Percentiles rank a stretch among this genome's conserved stretches.
These are phyloP conservation scores for Tenthredo distinguenda DNA, from an alignment of 2,888 invertebrate genomes.

Conservation along the genomic window DNA sequence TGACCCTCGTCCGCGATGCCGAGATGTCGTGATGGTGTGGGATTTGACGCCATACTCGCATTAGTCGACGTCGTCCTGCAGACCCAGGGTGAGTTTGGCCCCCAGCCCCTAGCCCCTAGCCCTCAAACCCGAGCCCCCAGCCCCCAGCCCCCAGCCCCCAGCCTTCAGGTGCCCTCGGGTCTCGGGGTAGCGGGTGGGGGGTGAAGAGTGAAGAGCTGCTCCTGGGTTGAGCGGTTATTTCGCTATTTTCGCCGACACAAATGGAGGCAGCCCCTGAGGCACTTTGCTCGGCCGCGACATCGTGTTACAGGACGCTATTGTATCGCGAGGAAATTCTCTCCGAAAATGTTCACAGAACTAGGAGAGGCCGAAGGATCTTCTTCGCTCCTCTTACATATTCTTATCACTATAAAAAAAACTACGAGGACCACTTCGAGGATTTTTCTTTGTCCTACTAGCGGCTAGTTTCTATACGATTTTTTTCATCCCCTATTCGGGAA, in stretches of 20 bases:
- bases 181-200: constrained; percentile 9
- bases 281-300: constrained; percentile 53
- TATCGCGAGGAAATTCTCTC: constrained; percentile 50
- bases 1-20: constrained; percentile 34
- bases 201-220: constrained; percentile 17
- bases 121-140: background rate
- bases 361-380: constrained; percentile 9
- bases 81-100: background rate
- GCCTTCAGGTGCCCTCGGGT: constrained; percentile 35
- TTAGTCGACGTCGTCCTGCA: constrained; percentile 44
- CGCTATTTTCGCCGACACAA: constrained; percentile 54
- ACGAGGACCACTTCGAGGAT: background rate
- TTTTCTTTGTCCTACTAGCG: background rate
- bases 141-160: background rate
- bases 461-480: background rate
- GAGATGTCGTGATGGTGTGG: constrained; percentile 14
- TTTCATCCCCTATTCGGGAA: background rate
- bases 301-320: constrained; percentile 54
- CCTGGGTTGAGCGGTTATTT: constrained; percentile 53
- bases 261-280: constrained; percentile 53
- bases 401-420: background rate
- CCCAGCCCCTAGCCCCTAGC: background rate
- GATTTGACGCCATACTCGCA: constrained; percentile 49
- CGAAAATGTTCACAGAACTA: constrained; percentile 38
- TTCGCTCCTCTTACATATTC: background rate